These are phyloP conservation scores for Bombus terrestris DNA, from an alignment of 1,140 invertebrate genomes.

Conservation along the genomic window DNA sequence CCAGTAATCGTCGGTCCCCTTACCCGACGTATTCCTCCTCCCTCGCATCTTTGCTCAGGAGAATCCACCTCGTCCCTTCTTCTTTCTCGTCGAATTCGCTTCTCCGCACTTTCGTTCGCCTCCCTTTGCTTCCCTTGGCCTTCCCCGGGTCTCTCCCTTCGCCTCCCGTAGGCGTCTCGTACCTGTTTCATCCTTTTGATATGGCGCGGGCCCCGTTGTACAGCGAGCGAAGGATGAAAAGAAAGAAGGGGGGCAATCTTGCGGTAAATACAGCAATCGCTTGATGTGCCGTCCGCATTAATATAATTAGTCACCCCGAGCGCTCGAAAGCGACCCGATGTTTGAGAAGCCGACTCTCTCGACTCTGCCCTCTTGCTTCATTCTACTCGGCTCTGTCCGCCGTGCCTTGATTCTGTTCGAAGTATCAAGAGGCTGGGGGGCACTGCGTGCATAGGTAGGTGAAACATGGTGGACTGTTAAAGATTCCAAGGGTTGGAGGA, in stretches of 20 bases:
- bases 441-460: slow-evolving; percentile 34
- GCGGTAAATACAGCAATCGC: slow-evolving; percentile 82
- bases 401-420: slow-evolving; percentile 8
- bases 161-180: slow-evolving; percentile 42
- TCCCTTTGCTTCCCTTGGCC: neutral
- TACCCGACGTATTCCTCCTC: slow-evolving; percentile 75
- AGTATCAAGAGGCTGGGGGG: slow-evolving; percentile 33
- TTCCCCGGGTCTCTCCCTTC: neutral
- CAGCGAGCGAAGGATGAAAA: slow-evolving; percentile 29
- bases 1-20: slow-evolving; percentile 80
- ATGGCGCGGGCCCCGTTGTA: slow-evolving; percentile 52
- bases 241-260: slow-evolving; percentile 72
- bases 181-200: slow-evolving; percentile 60
- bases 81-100: slow-evolving; percentile 8
- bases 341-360: slow-evolving; percentile 55
- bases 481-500: slow-evolving; percentile 44
- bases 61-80: slow-evolving; percentile 28
- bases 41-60: slow-evolving; percentile 53
- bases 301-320: slow-evolving; percentile 83
- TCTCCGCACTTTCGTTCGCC: slow-evolving; percentile 6
- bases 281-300: slow-evolving; percentile 81
- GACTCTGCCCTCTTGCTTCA: neutral
- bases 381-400: neutral
- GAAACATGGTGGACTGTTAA: slow-evolving; percentile 44
- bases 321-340: slow-evolving; percentile 68